phyloP scores from a whole-genome alignment of 1,140 invertebrate species.

The Achroia grisella region DNA sequence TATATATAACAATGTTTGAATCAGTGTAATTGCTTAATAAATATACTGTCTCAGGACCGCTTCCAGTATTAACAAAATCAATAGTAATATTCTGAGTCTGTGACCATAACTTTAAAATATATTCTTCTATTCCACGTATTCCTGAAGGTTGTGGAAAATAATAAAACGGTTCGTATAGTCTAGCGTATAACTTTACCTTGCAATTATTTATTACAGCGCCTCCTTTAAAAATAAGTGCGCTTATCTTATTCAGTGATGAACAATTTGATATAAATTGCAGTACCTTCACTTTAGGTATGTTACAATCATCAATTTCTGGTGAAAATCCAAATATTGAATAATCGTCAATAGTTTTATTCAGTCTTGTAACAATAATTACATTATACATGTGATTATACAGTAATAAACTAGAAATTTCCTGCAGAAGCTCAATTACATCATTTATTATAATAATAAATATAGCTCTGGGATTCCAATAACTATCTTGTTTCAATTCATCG shows the following conservation, averaged over 20 bases:
- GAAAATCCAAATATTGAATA: constrained; percentile 5
- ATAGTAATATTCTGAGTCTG: background rate
- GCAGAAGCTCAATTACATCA: constrained; percentile 1
- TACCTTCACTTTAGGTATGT: constrained; percentile 5
- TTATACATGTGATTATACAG: constrained; percentile 8
- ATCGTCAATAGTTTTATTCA: constrained; percentile 1
- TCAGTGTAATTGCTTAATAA: background rate
- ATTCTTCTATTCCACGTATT: background rate
- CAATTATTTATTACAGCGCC: background rate
- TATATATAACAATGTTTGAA: background rate
- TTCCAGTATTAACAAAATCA: constrained; percentile 3
- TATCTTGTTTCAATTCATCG: constrained; percentile 6
- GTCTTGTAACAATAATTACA: constrained; percentile 8
- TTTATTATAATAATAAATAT: constrained; percentile 15
- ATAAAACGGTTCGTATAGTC: constrained; percentile 9
- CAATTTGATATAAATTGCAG: constrained; percentile 4
- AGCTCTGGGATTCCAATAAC: constrained; percentile 22
- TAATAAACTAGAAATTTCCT: constrained; percentile 1
- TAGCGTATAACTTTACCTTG: constrained; percentile 1
- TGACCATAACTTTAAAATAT: background rate
- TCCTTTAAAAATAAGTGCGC: background rate
- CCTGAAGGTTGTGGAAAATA: background rate
- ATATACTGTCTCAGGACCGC: too few species aligned
- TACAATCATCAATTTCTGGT: constrained; percentile 6
- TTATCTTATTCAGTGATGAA: background rate